These are phyloP conservation scores for Neoaliturus tenellus DNA, from an alignment of 2,888 invertebrate genomes.

Conservation along the genomic window DNA sequence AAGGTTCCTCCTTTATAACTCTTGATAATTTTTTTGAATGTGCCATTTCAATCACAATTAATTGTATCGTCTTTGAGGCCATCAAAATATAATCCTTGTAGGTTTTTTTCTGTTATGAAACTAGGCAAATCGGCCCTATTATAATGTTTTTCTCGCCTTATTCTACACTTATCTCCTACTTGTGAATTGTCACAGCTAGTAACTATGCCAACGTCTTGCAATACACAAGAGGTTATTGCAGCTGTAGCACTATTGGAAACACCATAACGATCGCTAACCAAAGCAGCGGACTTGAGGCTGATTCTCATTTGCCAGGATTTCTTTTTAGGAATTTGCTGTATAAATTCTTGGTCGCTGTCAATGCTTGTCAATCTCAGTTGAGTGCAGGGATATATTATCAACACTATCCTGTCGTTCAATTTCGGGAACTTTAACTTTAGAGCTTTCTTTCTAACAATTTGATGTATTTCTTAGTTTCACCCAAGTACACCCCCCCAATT, in stretches of 20 bases:
- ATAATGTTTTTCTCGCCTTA: conserved; percentile 34
- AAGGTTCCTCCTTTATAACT: conserved; percentile 43
- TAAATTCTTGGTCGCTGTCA: background rate
- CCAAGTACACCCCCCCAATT: no score
- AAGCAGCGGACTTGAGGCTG: no score
- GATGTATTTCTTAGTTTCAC: no score
- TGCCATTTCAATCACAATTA: conserved; percentile 17
- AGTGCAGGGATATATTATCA: conserved; percentile 7
- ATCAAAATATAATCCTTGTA: conserved; percentile 26
- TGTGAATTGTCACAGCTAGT: conserved; percentile 25
- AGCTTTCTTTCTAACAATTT: no score
- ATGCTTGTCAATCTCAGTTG: background rate
- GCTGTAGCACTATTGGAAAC: conserved; percentile 55
- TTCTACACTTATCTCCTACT: conserved; percentile 50
- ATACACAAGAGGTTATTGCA: conserved; percentile 36
- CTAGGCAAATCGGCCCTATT: conserved; percentile 10
- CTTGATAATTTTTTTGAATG: conserved; percentile 34
- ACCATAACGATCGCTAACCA: conserved; percentile 47
- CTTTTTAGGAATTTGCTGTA: background rate
- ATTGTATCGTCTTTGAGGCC: conserved; percentile 23
- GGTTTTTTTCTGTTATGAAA: conserved; percentile 32
- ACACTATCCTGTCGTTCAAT: background rate
- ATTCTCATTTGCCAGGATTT: background rate
- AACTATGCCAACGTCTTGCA: conserved; percentile 51
- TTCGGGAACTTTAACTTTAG: no score